Conservation (phyloP, 1,140 invertebrate species). For the Drosophila guanche region DNA sequence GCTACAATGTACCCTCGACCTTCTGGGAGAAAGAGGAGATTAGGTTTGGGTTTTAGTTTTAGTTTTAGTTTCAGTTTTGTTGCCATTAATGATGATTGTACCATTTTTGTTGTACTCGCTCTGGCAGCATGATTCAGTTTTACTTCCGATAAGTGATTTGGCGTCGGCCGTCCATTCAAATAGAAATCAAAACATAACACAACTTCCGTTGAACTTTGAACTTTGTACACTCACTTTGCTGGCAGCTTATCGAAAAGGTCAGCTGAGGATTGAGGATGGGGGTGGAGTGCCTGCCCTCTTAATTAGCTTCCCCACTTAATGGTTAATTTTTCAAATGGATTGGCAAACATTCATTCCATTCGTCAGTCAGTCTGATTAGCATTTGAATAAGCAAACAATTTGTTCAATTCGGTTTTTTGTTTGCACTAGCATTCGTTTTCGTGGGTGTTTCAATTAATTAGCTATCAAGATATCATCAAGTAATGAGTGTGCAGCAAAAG, state of each 20-base stretch:
- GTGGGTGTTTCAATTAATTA: too few relatives aligned
- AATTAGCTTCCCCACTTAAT: slow-evolving; percentile 61
- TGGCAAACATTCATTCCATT: slow-evolving; percentile 55
- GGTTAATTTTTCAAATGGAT: slow-evolving; percentile 58
- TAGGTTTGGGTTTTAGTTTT: background rate
- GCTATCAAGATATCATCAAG: too few relatives aligned
- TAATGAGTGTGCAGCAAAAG: too few relatives aligned
- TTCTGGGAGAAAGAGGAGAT: background rate
- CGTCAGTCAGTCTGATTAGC: slow-evolving; percentile 42
- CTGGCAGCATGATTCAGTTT: slow-evolving; percentile 12
- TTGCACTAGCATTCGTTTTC: background rate
- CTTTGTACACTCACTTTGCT: slow-evolving; percentile 5
- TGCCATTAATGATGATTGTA: background rate
- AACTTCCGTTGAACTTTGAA: slow-evolving; percentile 33
- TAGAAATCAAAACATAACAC: slow-evolving; percentile 64
- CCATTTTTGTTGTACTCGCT: slow-evolving; percentile 24
- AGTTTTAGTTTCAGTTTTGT: background rate
- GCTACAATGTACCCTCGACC: background rate
- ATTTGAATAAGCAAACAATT: slow-evolving; percentile 41
- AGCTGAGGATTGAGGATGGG: background rate
- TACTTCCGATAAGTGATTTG: slow-evolving; percentile 53
- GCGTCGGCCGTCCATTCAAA: slow-evolving; percentile 34
- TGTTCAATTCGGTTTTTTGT: slow-evolving; percentile 5
- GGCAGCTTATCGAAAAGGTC: slow-evolving; percentile 1
- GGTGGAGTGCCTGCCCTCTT: slow-evolving; percentile 25